These are phyloP conservation scores for Drosophila orosa DNA, from an alignment of 1,140 invertebrate species.

Conservation along the genomic window DNA sequence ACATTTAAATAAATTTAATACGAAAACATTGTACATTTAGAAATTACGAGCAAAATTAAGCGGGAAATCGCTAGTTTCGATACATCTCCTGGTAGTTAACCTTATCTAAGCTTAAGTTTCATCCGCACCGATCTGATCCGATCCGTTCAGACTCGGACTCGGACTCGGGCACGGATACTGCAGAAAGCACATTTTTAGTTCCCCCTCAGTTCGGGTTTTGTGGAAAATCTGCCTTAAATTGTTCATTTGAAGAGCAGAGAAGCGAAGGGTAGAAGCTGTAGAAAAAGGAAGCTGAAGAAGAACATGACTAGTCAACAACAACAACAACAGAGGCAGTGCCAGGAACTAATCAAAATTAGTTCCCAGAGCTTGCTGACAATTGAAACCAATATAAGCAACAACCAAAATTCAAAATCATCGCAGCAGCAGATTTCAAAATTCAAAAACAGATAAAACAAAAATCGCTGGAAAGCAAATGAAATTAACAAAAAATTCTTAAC, in stretches of 20 bases:
- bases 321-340: slow-evolving; percentile 62
- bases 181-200: slow-evolving; percentile 53
- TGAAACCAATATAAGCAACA: slow-evolving; percentile 53
- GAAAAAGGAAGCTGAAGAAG: slow-evolving; percentile 30
- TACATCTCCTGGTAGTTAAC: slow-evolving; percentile 71
- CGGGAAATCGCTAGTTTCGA: slow-evolving; percentile 64
- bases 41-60: slow-evolving; percentile 59
- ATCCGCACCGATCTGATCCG: slow-evolving; percentile 24
- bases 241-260: slow-evolving; percentile 48
- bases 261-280: slow-evolving; percentile 11
- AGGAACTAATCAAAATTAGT: slow-evolving; percentile 16
- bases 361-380: slow-evolving; percentile 45
- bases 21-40: slow-evolving; percentile 56
- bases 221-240: slow-evolving; percentile 89
- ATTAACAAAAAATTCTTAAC: slow-evolving; percentile 61
- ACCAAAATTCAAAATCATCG: slow-evolving; percentile 76
- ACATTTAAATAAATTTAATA: slow-evolving; percentile 78
- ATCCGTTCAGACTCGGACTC: slow-evolving; percentile 29
- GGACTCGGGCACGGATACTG: slow-evolving; percentile 34
- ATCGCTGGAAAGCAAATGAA: slow-evolving; percentile 29
- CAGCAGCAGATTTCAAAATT: slow-evolving; percentile 76
- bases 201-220: slow-evolving; percentile 85
- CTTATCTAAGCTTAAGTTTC: slow-evolving; percentile 50
- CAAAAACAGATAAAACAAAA: slow-evolving; percentile 34
- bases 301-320: slow-evolving; percentile 74